phyloP scores from a whole-genome alignment of 2,113 vertebrate species.

The Odocoileus hemionus region DNA sequence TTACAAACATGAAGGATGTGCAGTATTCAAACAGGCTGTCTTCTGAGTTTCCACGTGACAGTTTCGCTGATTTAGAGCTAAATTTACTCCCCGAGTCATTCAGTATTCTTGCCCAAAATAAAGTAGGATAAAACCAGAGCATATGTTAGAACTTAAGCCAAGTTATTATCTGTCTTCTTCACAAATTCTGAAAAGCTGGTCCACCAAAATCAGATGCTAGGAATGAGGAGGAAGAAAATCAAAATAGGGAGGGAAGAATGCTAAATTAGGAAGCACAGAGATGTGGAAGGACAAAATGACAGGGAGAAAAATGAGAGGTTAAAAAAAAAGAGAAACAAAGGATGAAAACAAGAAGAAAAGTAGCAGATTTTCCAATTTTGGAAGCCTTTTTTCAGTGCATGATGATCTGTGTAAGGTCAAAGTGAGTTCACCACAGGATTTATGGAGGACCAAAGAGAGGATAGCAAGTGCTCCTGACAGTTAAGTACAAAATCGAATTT shows the following conservation, averaged over 20 bases:
- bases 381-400: not conserved
- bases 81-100: slow-evolving; percentile 35
- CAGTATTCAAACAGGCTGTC: not conserved
- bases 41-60: slow-evolving; percentile 2
- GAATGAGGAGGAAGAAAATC: not conserved
- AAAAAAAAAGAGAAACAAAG: not conserved
- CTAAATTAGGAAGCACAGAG: not conserved
- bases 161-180: slow-evolving; percentile 27
- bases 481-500: slow-evolving; percentile 5
- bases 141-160: slow-evolving; percentile 19
- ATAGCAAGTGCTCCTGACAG: not conserved
- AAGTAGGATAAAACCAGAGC: slow-evolving; percentile 47
- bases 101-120: slow-evolving; percentile 51
- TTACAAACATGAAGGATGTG: not conserved
- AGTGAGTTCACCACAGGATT: not conserved
- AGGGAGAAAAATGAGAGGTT: not conserved
- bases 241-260: not conserved
- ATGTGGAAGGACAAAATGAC: not conserved
- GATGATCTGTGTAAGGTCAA: not conserved
- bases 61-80: slow-evolving; percentile 38
- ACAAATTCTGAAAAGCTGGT: slow-evolving; percentile 36
- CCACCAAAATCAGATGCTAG: not conserved
- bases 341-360: not conserved
- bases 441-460: not conserved
- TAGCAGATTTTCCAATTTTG: not conserved